Base-by-base conservation (phyloP, 2,888 invertebrate genomes). In the Platycnemis pennipes region DNA sequence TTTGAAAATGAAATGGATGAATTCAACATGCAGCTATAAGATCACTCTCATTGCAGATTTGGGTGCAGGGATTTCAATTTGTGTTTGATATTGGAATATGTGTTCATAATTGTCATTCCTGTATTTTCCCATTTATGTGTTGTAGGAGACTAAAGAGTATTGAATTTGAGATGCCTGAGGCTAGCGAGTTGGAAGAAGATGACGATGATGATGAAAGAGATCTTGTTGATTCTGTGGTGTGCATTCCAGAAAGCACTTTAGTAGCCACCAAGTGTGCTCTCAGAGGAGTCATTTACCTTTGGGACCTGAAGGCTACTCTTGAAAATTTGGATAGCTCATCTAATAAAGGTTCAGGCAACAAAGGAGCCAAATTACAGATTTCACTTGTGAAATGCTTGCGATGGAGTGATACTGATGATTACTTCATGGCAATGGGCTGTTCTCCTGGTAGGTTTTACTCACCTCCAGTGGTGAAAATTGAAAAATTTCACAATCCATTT, bases 381-480 rank as follows among this genome's bases (percentile, higher is more conserved):
- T 89, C 94, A 56, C 96, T 96, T 37, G 77, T 94, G 42, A 95
- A 95, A 53, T 56, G 95, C 8, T 95, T 96, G 22, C 94, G 95
- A 22, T 96, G 96, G 96, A 96, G 96, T 88, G 94, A 95, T 42
- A 96, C 96, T 3, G 96, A 96, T 94, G 96, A 96, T 94, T 96
- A 96, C 94, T 96, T 95, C 94, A 96, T 96, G 96, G 95, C 95
- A 63, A 95, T 96, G 94, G 95, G 96, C 11, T 95, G 95, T 53
- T 95, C 95, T 94, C 94, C 94, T 88, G 95, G 96, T 96, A 95
- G 94, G 95, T 95, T 45, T 77, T 86, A 45, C 13, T 88, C 31
- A 49, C 5, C 44, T 16, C 44, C 2, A 31, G 37, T 44, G 22
- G 44, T 45, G 87, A 87, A 31, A 22, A n/a, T 31, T 63, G 19